Evolutionary conservation across 2,888 invertebrate species (phyloP).

Genomic region (Chrysolina oricalcia): DNA sequence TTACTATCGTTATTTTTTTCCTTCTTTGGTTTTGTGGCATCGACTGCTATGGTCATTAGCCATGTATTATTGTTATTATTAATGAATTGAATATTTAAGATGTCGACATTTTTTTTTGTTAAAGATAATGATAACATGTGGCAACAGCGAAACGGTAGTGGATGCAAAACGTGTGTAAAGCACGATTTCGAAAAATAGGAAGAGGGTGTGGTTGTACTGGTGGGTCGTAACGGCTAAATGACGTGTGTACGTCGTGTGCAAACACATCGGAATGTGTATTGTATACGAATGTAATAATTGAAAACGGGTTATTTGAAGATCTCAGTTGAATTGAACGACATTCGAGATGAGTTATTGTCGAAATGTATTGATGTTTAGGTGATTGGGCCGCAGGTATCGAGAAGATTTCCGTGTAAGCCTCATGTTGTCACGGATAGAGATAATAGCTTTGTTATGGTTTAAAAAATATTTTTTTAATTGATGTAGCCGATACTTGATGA

Average conservation of each 20-base stretch:
- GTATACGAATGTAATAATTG: slow-evolving; percentile 19
- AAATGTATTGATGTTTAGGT: slow-evolving; percentile 6
- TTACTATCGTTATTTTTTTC: no score
- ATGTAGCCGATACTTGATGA: no score
- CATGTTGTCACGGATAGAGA: not conserved
- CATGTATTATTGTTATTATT: no score
- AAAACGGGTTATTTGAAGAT: slow-evolving; percentile 17
- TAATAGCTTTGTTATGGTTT: no score
- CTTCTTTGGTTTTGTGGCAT: no score
- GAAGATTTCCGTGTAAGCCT: not conserved
- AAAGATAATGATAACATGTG: not conserved
- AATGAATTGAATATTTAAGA: no score
- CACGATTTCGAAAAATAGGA: slow-evolving; percentile 36
- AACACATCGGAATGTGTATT: slow-evolving; percentile 26
- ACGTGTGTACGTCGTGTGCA: slow-evolving; percentile 44
- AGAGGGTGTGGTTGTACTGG: slow-evolving; percentile 32
- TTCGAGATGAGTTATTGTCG: slow-evolving; percentile 17
- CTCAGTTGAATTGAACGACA: not conserved
- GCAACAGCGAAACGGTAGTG: slow-evolving; percentile 28
- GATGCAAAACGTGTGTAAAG: slow-evolving; percentile 43
- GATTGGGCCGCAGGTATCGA: not conserved
- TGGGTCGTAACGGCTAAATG: slow-evolving; percentile 37
- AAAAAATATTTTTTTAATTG: no score
- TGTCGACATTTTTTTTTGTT: not conserved
- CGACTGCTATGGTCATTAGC: no score